These are phyloP conservation scores for Yponomeuta malinellus DNA, from an alignment of 2,888 invertebrate species.

Conservation along the genomic window DNA sequence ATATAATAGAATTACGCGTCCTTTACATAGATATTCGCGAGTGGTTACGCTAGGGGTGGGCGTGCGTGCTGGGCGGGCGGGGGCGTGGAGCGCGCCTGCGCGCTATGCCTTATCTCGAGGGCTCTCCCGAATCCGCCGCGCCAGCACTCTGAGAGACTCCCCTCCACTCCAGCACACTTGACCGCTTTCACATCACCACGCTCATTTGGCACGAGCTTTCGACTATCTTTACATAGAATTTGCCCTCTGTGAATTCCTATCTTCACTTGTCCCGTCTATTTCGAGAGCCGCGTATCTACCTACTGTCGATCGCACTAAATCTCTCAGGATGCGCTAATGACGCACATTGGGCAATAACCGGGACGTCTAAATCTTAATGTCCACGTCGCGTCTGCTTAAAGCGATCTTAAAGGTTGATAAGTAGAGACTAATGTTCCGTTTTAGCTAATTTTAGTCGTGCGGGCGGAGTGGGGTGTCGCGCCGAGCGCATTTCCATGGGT, in stretches of 20 bases:
- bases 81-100: constrained; percentile 68
- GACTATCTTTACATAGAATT: constrained; percentile 4
- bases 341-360: constrained; percentile 20
- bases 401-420: constrained; percentile 18
- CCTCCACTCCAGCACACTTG: constrained; percentile 58
- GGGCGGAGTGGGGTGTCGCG: constrained; percentile 38
- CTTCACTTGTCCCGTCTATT: not conserved
- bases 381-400: constrained; percentile 28
- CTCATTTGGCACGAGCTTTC: constrained; percentile 9
- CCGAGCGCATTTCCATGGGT: constrained; percentile 42
- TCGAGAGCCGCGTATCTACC: not conserved
- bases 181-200: constrained; percentile 49
- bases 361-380: constrained; percentile 39
- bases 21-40: constrained; percentile 11
- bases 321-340: constrained; percentile 32
- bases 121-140: constrained; percentile 9
- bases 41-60: constrained; percentile 22
- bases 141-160: constrained; percentile 13
- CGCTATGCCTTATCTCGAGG: constrained; percentile 24
- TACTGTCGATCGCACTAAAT: constrained; percentile 4
- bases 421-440: constrained; percentile 29
- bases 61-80: constrained; percentile 52
- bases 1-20: constrained; percentile 1
- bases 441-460: not conserved
- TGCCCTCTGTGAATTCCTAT: not conserved